Evolutionary conservation across 2,797 vertebrate species (phyloP).

Genomic region (Oreochromis mossambicus): DNA sequence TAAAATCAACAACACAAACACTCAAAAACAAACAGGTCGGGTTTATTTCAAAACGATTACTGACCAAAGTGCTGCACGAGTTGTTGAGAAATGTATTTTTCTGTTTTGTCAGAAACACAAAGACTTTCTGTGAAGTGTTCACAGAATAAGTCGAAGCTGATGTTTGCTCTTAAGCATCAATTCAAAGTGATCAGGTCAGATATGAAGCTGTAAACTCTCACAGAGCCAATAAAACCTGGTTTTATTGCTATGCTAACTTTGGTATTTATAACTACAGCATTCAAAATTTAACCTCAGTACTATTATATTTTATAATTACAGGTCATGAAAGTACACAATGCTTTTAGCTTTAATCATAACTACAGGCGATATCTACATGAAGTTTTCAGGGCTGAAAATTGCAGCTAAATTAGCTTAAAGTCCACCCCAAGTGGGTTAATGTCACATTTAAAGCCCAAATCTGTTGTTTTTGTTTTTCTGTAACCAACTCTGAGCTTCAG

Average conservation of each 20-base stretch:
- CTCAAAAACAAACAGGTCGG: not conserved
- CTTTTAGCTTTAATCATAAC: not conserved
- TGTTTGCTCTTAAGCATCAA: not conserved
- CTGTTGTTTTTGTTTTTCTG: no score
- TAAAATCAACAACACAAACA: not conserved
- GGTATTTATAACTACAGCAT: accelerated
- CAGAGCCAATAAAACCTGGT: not conserved
- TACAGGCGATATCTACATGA: accelerated
- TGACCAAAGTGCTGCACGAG: accelerated
- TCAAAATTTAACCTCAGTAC: not conserved
- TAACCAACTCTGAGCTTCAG: no score
- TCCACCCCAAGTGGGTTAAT: no score
- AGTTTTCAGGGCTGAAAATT: not conserved
- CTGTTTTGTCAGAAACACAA: accelerated
- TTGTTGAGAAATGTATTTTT: not conserved
- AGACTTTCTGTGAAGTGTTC: not conserved
- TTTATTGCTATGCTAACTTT: not conserved
- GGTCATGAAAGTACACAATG: not conserved
- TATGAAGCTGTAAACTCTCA: not conserved
- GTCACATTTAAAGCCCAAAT: no score
- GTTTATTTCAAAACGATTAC: not conserved
- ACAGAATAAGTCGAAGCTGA: not conserved
- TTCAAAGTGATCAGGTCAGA: not conserved
- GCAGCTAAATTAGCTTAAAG: not conserved
- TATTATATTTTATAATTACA: accelerated